A percentile compares a stretch with the other conserved stretches of the same genome.
Conservation (phyloP, 2,113 vertebrate species). For the Tympanuchus pallidicinctus region DNA sequence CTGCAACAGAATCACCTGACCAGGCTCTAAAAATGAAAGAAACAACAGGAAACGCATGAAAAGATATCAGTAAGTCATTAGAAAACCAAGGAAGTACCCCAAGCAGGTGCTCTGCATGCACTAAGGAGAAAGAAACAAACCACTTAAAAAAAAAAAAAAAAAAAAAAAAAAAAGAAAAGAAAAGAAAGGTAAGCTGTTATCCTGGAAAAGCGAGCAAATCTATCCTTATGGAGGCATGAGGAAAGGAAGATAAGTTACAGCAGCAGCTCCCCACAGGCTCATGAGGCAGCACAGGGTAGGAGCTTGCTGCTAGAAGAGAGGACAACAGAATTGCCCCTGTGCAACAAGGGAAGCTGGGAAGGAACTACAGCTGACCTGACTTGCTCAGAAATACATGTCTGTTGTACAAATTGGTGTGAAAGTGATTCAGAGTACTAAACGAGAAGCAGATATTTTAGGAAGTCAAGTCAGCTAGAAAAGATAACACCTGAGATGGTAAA, state of each 20-base stretch:
- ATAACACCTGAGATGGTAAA: neutral
- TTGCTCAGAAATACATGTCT: neutral
- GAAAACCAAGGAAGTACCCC: neutral
- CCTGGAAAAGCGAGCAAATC: neutral
- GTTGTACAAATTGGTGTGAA: neutral
- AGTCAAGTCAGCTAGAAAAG: neutral
- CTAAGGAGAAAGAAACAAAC: neutral
- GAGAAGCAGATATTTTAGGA: neutral
- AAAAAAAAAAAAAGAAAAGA: too few relatives aligned
- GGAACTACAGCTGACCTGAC: rapidly evolving
- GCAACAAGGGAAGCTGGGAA: rapidly evolving
- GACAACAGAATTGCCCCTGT: rapidly evolving
- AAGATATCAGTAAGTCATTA: neutral
- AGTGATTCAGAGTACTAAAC: neutral
- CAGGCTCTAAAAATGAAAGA: neutral
- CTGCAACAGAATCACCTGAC: neutral
- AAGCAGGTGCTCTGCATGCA: neutral
- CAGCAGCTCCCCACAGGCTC: neutral
- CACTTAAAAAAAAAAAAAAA: neutral
- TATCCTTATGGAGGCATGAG: neutral
- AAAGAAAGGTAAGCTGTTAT: neutral
- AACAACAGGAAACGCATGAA: neutral
- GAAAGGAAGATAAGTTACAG: neutral
- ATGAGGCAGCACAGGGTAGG: too few relatives aligned
- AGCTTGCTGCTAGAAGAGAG: rapidly evolving